phyloP scores from a whole-genome alignment of 2,797 vertebrate species.

The Enteromius anoplus region DNA sequence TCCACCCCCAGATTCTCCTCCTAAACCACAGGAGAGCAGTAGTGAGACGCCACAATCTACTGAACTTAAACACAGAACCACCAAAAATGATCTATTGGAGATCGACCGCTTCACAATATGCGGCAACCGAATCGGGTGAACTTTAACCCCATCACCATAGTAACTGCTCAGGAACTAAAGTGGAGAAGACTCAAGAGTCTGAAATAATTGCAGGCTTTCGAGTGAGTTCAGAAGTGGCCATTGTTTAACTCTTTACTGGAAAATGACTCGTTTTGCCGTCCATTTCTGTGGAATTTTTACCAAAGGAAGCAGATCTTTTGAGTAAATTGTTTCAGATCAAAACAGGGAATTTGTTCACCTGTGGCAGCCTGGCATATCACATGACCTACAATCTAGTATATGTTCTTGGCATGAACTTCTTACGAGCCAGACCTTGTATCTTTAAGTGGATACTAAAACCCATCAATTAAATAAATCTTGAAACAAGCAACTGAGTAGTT shows the following conservation, averaged over 20 bases:
- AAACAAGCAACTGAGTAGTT: background rate
- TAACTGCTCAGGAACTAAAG: constrained; percentile 63
- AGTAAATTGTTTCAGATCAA: constrained; percentile 24
- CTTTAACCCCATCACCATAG: constrained; percentile 44
- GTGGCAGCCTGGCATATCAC: constrained; percentile 14
- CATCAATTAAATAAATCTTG: constrained; percentile 2
- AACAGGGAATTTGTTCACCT: constrained; percentile 2
- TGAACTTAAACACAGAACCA: constrained; percentile 83
- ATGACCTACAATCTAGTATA: background rate
- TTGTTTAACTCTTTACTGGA: constrained; percentile 2
- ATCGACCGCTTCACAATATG: constrained; percentile 98
- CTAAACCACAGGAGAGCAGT: constrained; percentile 61
- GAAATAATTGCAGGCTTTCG: background rate
- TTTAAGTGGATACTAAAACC: constrained; percentile 3
- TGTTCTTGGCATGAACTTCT: background rate
- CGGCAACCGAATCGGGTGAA: constrained; percentile 94
- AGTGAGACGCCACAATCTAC: constrained; percentile 71
- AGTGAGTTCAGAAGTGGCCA: background rate
- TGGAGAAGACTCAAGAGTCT: background rate
- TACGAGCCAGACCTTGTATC: background rate
- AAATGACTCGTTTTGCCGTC: background rate
- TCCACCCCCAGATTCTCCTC: constrained; percentile 53
- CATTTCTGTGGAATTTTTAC: constrained; percentile 24
- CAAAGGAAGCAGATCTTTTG: constrained; percentile 7
- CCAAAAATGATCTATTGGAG: constrained; percentile 92